Conservation (phyloP, 2,888 invertebrate genomes). For the Tupiocoris notatus region DNA sequence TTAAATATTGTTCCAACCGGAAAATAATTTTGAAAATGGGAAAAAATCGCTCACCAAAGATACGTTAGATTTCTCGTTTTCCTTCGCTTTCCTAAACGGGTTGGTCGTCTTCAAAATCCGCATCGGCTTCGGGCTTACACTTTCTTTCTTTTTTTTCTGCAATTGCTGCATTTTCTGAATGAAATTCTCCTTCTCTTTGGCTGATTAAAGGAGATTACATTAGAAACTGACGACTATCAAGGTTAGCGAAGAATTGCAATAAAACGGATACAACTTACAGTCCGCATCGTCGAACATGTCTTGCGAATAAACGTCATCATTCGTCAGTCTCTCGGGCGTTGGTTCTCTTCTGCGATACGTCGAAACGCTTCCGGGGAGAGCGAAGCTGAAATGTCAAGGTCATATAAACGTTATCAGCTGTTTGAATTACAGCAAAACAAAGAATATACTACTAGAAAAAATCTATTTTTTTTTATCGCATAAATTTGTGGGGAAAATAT, state of each 20-base stretch:
- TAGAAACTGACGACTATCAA: neutral
- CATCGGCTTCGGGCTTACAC: slow-evolving; percentile 44
- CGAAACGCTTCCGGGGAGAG: too few species aligned
- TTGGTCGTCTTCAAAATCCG: slow-evolving; percentile 45
- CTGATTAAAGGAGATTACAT: neutral
- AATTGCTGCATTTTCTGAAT: slow-evolving; percentile 46
- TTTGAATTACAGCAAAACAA: too few species aligned
- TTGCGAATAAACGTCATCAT: slow-evolving; percentile 42
- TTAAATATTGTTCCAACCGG: too few species aligned
- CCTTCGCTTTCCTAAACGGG: slow-evolving; percentile 48
- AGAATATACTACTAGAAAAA: too few species aligned
- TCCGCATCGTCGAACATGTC: slow-evolving; percentile 46
- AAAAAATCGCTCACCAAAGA: slow-evolving; percentile 17
- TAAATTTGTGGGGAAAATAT: neutral
- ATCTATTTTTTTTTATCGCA: too few species aligned
- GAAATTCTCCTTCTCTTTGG: slow-evolving; percentile 48
- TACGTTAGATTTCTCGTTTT: slow-evolving; percentile 11
- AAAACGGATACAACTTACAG: slow-evolving; percentile 27
- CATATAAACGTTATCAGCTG: too few species aligned
- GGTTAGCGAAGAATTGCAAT: neutral
- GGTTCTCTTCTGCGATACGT: neutral
- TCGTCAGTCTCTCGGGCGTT: slow-evolving; percentile 2
- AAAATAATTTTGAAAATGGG: too few species aligned
- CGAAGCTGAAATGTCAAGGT: neutral
- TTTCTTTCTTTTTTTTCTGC: slow-evolving; percentile 47